phyloP scores from a whole-genome alignment of 2,113 vertebrate genomes.

The Cyphomyrus discorhynchus region DNA sequence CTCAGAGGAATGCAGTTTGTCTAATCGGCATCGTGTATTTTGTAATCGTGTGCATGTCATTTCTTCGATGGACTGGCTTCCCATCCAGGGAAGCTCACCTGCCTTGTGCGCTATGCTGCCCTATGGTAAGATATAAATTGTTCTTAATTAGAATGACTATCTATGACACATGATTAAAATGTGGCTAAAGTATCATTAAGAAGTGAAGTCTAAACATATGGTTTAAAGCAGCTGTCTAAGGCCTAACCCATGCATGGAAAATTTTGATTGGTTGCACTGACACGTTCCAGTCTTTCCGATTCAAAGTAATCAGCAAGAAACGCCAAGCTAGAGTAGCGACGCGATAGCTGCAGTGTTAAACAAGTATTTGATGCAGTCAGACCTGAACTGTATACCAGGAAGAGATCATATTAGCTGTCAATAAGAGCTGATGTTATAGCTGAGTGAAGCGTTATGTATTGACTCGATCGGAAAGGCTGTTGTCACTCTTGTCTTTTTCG shows the following conservation, averaged over 20 bases:
- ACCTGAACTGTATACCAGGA: neutral
- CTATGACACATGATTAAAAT: neutral
- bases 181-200: neutral
- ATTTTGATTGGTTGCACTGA: neutral
- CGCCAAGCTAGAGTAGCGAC: neutral
- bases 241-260: neutral
- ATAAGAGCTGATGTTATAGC: neutral
- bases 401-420: neutral
- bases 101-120: neutral
- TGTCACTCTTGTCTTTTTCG: neutral
- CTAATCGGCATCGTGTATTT: neutral
- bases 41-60: neutral
- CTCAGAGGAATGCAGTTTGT: neutral
- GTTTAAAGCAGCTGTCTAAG: neutral
- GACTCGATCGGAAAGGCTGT: neutral
- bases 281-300: neutral
- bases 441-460: neutral
- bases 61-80: neutral
- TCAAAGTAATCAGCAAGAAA: neutral
- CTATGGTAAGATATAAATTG: neutral
- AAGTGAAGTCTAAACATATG: neutral
- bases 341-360: neutral
- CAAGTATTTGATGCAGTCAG: neutral
- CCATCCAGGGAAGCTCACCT: neutral
- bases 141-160: neutral